Base-by-base conservation (phyloP, 2,888 invertebrate species). In the Stenolophus ochropezus region DNA sequence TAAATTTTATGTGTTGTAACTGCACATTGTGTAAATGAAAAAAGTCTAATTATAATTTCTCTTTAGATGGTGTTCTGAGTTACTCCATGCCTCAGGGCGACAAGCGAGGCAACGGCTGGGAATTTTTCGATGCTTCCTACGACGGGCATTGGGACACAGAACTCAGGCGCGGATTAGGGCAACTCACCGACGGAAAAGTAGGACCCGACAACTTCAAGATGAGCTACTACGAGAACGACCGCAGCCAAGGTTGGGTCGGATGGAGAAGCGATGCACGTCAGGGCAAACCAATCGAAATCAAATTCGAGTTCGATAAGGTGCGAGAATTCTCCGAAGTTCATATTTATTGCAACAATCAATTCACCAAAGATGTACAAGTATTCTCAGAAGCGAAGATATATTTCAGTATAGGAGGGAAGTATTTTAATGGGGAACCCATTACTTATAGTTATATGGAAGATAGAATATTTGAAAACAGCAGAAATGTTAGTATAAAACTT, bases 11-110 rank as follows among this genome's bases (percentile, higher is more conserved):
- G n/a, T n/a, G n/a, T n/a, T n/a, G n/a, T n/a, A n/a, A n/a, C n/a
- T n/a, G n/a, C n/a, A n/a, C n/a, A n/a, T n/a, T n/a, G n/a, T n/a
- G n/a, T n/a, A n/a, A n/a, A n/a, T n/a, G n/a, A n/a, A n/a, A n/a
- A n/a, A n/a, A n/a, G n/a, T n/a, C n/a, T n/a, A n/a, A n/a, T n/a
- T 1, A 6, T 21, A 11, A 5, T 23, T 14, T 25, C 21, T 23
- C 87, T 88, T 21, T 91, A 95, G 97, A 95, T 86, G 96, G 96
- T 18, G 92, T 97, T 74, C 92, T 96, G 27, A 94, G 95, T 80
- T 98, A 97, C 89, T 93, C 95, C 53, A 96, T 97, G 94, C 95
- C 96, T 16, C 96, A 96, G 88, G 97, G 97, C 6, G 95, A 96
- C 89, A 93, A 94, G 86, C 91, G 96, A 27, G 95, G 95, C 83